Evolutionary conservation across 2,113 vertebrate genomes (phyloP), one percentile per base, ranked within the genome.

Genomic region (Anguilla japonica): DNA sequence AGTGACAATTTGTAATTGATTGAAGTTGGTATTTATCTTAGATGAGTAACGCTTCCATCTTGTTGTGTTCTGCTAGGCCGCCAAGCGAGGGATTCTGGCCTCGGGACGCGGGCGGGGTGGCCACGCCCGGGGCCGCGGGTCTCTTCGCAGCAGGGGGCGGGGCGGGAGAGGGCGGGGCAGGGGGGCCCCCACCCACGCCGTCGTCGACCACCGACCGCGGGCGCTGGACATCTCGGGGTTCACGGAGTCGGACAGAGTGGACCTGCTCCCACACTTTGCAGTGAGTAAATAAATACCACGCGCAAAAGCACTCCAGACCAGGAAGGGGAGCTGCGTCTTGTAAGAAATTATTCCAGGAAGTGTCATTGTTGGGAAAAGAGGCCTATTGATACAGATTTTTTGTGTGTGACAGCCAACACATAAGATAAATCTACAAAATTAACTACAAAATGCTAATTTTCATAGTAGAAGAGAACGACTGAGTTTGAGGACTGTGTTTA

Each of bases 261-360:
- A 99, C 89, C 92, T 99, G 86, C 96, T 99, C 89, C 98, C 98
- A 89, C 98, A 99, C 90, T 99, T 99, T 96, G 98, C 98, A 95
- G 98, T 99, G 96, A 96, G 97, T 96, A 85, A 20, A 34, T 34
- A 67, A 67, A 22, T 9, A 4, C 2, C 4, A 67, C 60, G 26
- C 18, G 60, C 60, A 67, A 34, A n/a, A 75, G 9, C 60, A 67
- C 60, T 67, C 18, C 1, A 67, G 60, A 6, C 60, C 60, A 67
- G 22, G 20, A 67, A 20, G 60, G 50, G 20, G 60, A 22, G 60
- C 60, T 5, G 20, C 11, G 20, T 67, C 20, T 67, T 60, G 14
- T 60, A 18, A 9, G 26, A 22, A 75, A n/a, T 9, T 13, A 75
- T 1, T 13, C 71, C 11, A 0, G n/a, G 29, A 18, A 26, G 60